Base-by-base conservation (phyloP, 2,113 vertebrate genomes). In the Engystomops pustulosus region DNA sequence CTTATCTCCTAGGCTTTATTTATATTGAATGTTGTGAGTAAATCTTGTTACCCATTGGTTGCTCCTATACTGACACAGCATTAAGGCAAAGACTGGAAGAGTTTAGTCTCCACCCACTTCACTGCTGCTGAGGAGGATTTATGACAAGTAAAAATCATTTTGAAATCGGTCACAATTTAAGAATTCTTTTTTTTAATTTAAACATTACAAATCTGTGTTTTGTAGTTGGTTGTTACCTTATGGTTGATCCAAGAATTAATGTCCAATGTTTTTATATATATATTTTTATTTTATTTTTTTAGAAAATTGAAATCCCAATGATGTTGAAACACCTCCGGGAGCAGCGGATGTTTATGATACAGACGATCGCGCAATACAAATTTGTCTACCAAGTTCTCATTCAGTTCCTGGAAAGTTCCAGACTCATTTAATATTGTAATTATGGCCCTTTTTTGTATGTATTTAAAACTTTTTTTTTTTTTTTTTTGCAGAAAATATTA, bases 381-480 rank as follows among this genome's bases (percentile, higher is more conserved):
- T 98, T 98, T 74, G 96, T 98, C 91, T 98, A 98, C 87, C 96
- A 96, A 88, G 96, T 98, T 84, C 96, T 98, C 87, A 95, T 98
- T 89, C 95, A 97, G 89, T 98, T 96, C 87, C 94, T 98, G 25
- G 96, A 97, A 83, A 98, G 95, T 90, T 97, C 97, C 3, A 94
- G 97, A 86, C 96, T 98, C 89, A 97, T 98, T 88, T 98, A 91
- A 78, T 41, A 5, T 12, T 38, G 32, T 30, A 65, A 32, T n/a
- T 30, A 17, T 14, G 14, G 2, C 62, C 11, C 4, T 23, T 18
- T 67, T 67, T 67, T 67, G 58, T 27, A 30, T 41, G 20, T 41
- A 58, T 41, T 58, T 58, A 38, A 60, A 14, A 38, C 14, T 27
- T 20, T 15, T n/a, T n/a, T n/a, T n/a, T n/a, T n/a, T n/a, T n/a